Evolutionary conservation across 2,113 vertebrate species (phyloP).

Genomic region (Piprites chloris): DNA sequence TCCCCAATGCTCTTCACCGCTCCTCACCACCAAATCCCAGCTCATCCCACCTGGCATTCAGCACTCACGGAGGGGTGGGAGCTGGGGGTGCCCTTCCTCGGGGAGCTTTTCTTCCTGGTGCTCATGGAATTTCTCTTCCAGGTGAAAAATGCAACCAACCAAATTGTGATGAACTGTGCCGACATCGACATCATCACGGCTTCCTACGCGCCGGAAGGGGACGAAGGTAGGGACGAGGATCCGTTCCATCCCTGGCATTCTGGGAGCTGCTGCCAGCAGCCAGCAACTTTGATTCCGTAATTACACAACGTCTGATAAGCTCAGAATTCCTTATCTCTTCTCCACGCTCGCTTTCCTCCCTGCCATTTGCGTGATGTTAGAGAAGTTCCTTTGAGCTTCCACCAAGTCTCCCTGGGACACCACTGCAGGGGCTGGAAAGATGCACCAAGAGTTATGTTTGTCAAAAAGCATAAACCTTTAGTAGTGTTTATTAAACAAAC

Average conservation of each 20-base stretch:
- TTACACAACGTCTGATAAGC: not conserved
- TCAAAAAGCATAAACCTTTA: too few relatives aligned
- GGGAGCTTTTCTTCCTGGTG: not conserved
- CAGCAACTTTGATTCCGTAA: not conserved
- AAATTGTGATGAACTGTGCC: constrained; percentile 99
- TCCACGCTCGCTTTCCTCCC: accelerated
- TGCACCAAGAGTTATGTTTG: too few relatives aligned
- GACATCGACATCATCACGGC: constrained; percentile 99
- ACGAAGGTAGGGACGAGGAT: constrained; percentile 82
- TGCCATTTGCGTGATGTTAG: not conserved
- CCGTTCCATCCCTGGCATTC: accelerated
- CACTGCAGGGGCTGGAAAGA: too few relatives aligned
- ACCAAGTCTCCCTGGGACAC: not conserved
- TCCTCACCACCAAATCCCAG: not conserved
- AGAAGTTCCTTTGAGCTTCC: not conserved
- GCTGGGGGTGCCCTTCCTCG: not conserved
- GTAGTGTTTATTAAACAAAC: too few relatives aligned
- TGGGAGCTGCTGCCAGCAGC: not conserved
- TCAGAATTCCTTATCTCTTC: not conserved
- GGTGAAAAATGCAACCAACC: constrained; percentile 95
- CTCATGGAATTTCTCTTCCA: constrained; percentile 64
- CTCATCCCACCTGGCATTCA: too few relatives aligned
- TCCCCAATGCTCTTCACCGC: accelerated
- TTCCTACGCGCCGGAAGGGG: constrained; percentile 90
- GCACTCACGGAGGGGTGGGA: too few relatives aligned